phyloP scores from a whole-genome alignment of 2,888 invertebrate species.

The Bellardia pandia region DNA sequence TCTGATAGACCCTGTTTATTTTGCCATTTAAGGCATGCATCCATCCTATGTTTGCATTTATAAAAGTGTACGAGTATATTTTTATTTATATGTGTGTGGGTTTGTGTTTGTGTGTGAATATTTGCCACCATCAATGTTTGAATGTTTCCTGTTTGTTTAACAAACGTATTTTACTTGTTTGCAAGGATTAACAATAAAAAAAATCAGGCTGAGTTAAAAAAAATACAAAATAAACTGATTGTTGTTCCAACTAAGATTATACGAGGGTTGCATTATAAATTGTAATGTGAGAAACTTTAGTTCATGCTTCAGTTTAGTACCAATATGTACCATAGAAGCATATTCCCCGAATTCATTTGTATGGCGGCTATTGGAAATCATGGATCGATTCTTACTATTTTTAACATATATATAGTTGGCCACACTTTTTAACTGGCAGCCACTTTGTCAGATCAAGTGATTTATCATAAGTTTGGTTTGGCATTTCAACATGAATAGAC shows the following conservation, averaged over 20 bases:
- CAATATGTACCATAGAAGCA: too few species aligned
- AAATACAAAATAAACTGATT: slow-evolving; percentile 45
- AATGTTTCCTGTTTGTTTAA: slow-evolving; percentile 75
- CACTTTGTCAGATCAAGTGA: too few species aligned
- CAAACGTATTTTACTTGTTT: slow-evolving; percentile 76
- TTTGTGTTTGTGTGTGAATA: slow-evolving; percentile 40
- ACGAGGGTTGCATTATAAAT: slow-evolving; percentile 31
- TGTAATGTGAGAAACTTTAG: too few species aligned
- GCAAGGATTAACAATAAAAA: slow-evolving; percentile 75
- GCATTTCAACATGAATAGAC: too few species aligned
- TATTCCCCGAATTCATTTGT: too few species aligned
- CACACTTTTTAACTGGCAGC: too few species aligned
- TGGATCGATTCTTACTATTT: too few species aligned
- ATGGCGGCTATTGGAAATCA: too few species aligned
- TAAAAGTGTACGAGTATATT: slow-evolving; percentile 21
- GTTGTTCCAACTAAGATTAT: slow-evolving; percentile 17
- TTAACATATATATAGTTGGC: too few species aligned
- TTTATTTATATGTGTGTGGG: background rate
- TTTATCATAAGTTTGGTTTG: too few species aligned
- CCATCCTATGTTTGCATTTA: slow-evolving; percentile 42
- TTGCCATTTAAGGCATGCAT: slow-evolving; percentile 59
- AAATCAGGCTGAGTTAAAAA: slow-evolving; percentile 24
- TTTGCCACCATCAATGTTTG: slow-evolving; percentile 70
- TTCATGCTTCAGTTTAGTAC: too few species aligned
- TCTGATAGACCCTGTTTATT: slow-evolving; percentile 62